These are phyloP conservation scores for Eurytoma adleriae DNA, from an alignment of 2,888 invertebrate genomes.

Conservation along the genomic window DNA sequence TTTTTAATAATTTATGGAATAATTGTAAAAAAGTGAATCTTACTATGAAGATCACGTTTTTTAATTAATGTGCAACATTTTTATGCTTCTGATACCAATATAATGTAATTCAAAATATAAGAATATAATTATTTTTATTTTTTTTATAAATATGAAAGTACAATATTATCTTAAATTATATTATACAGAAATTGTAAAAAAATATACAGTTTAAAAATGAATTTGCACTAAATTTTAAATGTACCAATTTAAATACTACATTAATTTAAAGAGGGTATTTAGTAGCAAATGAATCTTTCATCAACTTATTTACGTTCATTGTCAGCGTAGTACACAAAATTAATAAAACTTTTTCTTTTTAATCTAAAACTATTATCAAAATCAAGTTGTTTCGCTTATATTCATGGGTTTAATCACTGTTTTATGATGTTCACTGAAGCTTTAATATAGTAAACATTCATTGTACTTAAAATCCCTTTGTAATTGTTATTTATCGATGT, in stretches of 20 bases:
- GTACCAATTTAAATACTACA: constrained; percentile 8
- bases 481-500: constrained; percentile 34
- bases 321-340: too few relatives aligned
- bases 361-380: too few relatives aligned
- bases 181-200: constrained; percentile 18
- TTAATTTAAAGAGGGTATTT: not conserved
- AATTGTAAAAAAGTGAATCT: too few relatives aligned
- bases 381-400: too few relatives aligned
- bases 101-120: not conserved
- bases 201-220: constrained; percentile 32
- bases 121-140: constrained; percentile 25
- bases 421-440: too few relatives aligned
- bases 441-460: too few relatives aligned
- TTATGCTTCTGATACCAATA: too few relatives aligned
- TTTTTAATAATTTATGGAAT: too few relatives aligned
- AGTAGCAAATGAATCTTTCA: too few relatives aligned
- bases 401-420: too few relatives aligned
- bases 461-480: too few relatives aligned
- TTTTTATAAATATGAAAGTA: constrained; percentile 7
- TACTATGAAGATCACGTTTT: not conserved
- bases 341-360: not conserved
- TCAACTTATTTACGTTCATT: too few relatives aligned
- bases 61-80: not conserved
- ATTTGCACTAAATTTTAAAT: not conserved
- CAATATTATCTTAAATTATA: constrained; percentile 33